A percentile compares a stretch with the other conserved stretches of the same genome.
Conservation (phyloP, 37 sponge, comb jelly and placozoan genomes). For the Lycopodina hypogea region DNA sequence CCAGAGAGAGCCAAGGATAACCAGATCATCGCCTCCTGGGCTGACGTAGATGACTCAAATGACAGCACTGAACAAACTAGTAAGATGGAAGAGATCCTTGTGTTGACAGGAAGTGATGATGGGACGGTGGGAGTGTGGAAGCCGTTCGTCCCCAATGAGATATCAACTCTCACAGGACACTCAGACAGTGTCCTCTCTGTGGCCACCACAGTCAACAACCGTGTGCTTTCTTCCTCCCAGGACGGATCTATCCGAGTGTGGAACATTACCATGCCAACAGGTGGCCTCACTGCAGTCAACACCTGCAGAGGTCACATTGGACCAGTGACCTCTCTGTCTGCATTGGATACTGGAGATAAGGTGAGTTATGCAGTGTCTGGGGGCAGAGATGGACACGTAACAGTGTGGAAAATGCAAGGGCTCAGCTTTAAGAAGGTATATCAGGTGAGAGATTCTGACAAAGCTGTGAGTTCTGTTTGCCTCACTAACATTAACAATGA, state of each 20-base stretch:
- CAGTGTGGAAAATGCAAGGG: slow-evolving; percentile 53
- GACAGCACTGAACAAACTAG: slow-evolving; percentile 7
- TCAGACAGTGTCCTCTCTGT: slow-evolving; percentile 77
- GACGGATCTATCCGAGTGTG: slow-evolving; percentile 81
- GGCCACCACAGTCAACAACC: slow-evolving; percentile 45
- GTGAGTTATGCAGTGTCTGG: slow-evolving; percentile 22
- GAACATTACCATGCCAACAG: slow-evolving; percentile 42
- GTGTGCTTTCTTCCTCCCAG: slow-evolving; percentile 61
- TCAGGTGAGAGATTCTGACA: slow-evolving; percentile 29
- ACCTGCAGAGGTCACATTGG: slow-evolving; percentile 54
- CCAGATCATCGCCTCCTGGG: slow-evolving; percentile 26
- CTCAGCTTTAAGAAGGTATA: slow-evolving; percentile 24
- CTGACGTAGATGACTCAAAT: slow-evolving; percentile 57
- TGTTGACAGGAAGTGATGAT: slow-evolving; percentile 87
- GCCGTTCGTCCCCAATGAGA: slow-evolving; percentile 76
- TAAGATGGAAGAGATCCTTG: slow-evolving; percentile 46
- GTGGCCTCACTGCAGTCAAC: neutral
- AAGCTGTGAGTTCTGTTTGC: slow-evolving; percentile 40
- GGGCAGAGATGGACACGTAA: slow-evolving; percentile 70
- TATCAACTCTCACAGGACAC: slow-evolving; percentile 74
- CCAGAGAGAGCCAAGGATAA: slow-evolving; percentile 1
- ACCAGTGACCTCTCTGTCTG: slow-evolving; percentile 42
- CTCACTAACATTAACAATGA: neutral
- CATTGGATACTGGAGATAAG: neutral
- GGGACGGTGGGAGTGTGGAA: slow-evolving; percentile 84